Conservation (phyloP, 2,797 vertebrate genomes). For the Apogon talboti region DNA sequence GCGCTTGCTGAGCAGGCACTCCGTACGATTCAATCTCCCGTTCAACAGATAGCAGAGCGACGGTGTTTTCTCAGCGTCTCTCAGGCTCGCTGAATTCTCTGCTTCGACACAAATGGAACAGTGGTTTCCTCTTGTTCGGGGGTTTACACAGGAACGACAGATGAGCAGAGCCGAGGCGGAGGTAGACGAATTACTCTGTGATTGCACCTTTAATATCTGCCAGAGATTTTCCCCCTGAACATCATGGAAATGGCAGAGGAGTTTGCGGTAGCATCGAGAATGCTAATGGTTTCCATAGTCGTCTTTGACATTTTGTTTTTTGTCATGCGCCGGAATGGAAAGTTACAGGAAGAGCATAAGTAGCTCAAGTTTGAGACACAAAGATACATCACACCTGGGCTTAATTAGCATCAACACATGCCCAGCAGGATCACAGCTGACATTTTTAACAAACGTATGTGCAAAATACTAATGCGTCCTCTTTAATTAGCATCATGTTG, state of each 20-base stretch:
- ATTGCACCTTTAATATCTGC: not conserved
- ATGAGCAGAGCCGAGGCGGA: not conserved
- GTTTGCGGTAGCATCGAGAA: no score
- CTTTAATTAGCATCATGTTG: no score
- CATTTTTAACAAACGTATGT: no score
- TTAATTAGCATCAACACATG: no score
- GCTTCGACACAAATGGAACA: not conserved
- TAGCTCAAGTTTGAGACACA: no score
- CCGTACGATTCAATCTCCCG: constrained; percentile 12
- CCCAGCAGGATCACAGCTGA: no score
- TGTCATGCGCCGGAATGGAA: no score
- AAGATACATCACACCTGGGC: no score
- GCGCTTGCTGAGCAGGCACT: constrained; percentile 18
- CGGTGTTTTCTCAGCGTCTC: not conserved
- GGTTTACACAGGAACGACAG: not conserved
- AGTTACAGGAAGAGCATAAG: no score
- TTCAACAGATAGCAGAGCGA: constrained; percentile 15
- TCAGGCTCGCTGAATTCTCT: not conserved
- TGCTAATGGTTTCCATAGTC: no score
- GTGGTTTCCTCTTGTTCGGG: not conserved
- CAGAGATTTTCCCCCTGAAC: not conserved
- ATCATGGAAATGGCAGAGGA: not conserved
- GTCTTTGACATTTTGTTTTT: no score
- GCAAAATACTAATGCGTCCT: no score
- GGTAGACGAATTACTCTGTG: not conserved